Percentiles rank a stretch among this genome's conserved stretches.
phyloP scores from a whole-genome alignment of 2,888 invertebrate species.

The Monoplex corrugatus region DNA sequence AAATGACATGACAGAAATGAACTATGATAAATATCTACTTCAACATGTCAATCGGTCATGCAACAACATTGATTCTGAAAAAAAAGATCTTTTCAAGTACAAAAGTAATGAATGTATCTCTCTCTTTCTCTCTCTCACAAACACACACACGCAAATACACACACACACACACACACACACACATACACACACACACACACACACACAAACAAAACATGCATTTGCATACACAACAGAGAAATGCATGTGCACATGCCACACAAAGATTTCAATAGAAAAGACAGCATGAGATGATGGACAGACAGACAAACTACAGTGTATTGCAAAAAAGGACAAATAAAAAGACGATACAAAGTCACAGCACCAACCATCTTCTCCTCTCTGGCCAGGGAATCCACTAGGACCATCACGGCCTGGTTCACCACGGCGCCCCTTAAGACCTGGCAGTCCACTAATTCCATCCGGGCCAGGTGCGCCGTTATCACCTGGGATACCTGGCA shows the following conservation, averaged over 20 bases:
- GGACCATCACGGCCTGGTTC: slow-evolving; percentile 71
- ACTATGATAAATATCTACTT: no score
- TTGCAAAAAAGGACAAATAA: background rate
- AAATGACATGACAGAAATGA: no score
- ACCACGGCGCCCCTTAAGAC: slow-evolving; percentile 81
- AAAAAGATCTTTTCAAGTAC: no score
- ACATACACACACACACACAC: background rate
- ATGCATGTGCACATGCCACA: no score
- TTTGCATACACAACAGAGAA: background rate
- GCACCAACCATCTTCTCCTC: slow-evolving; percentile 51
- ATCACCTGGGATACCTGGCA: slow-evolving; percentile 51
- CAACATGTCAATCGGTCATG: no score
- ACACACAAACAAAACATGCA: background rate
- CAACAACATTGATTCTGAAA: no score
- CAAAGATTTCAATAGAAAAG: no score
- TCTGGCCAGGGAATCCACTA: slow-evolving; percentile 80
- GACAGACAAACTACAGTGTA: background rate
- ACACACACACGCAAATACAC: background rate
- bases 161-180: background rate
- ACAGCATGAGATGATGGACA: background rate
- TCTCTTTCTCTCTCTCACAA: no score
- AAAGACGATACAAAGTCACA: background rate
- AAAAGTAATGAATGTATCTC: no score
- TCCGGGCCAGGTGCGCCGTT: slow-evolving; percentile 56
- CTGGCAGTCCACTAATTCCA: slow-evolving; percentile 75